Evolutionary conservation across 2,888 invertebrate species (phyloP).

Genomic region (Agonopterix subpropinquella): DNA sequence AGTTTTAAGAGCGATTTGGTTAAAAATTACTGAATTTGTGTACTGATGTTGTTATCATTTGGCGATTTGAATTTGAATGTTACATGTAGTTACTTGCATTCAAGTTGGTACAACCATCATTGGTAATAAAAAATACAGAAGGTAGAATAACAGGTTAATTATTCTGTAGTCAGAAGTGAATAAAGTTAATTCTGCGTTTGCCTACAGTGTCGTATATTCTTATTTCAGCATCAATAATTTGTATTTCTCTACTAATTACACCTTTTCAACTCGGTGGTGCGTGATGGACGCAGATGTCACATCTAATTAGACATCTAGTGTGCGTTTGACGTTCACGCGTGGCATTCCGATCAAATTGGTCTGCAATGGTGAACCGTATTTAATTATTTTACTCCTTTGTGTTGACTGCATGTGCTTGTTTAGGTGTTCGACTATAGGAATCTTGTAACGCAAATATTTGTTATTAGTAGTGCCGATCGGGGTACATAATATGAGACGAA

Average conservation of each 20-base stretch:
- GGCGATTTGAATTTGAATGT: too few relatives aligned
- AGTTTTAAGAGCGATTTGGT: slow-evolving; percentile 20
- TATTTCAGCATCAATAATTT: not conserved
- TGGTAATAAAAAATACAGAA: too few relatives aligned
- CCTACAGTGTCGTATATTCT: not conserved
- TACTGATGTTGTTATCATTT: too few relatives aligned
- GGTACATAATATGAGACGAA: too few relatives aligned
- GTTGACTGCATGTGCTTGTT: not conserved
- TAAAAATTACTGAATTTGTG: slow-evolving; percentile 13
- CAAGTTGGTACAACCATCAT: too few relatives aligned
- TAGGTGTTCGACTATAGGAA: not conserved
- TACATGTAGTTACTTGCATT: too few relatives aligned
- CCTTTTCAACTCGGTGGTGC: slow-evolving; percentile 33
- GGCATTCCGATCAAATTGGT: slow-evolving; percentile 42
- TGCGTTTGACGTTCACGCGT: slow-evolving; percentile 31
- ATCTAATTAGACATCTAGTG: slow-evolving; percentile 29
- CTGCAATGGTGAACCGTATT: slow-evolving; percentile 18
- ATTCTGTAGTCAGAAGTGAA: too few relatives aligned
- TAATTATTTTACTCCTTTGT: slow-evolving; percentile 41
- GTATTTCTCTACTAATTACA: slow-evolving; percentile 21
- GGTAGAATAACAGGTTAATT: too few relatives aligned
- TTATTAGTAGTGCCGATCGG: too few relatives aligned
- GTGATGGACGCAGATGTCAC: slow-evolving; percentile 33
- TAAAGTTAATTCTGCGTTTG: too few relatives aligned
- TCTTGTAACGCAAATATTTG: not conserved